Evolutionary conservation across 2,888 invertebrate species (phyloP), one percentile per base, ranked within the genome.

Genomic region (Camptogramma bilineatum): DNA sequence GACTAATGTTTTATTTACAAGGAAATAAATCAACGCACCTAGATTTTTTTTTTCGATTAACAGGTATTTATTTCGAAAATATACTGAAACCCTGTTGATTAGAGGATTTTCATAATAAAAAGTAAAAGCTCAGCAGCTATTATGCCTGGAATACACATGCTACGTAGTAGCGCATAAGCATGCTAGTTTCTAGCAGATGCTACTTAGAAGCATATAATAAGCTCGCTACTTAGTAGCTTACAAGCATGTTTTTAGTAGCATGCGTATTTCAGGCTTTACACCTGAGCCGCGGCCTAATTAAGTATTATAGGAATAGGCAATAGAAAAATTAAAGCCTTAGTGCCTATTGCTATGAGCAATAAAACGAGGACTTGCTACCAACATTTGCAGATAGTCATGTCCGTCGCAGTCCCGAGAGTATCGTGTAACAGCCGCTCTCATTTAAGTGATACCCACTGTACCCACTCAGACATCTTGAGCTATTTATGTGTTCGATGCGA

Each of bases 371-470:
- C 34, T 61, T 73, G 73, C 66, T 61, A 28, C 59, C 63, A 63
- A 57, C 52, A 53, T 47, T 64, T 68, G 46, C 62, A 68, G 73
- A 76, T 75, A 73, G 72, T 73, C 61, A 58, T 34, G 53, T 62
- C 58, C 34, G 39, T 64, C 34, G 59, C 55, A 70, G 67, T 70
- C 73, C 71, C 70, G 73, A 69, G 73, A 69, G 74, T 78, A 81
- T 80, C 77, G 73, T 71, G 66, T 77, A 75, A 73, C 76, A 70
- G 73, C 72, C 74, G 72, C 70, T 73, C 76, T 73, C 73, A 74
- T 76, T 79, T 75, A 77, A 76, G 68, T 68, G 58, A 66, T 77
- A 72, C 56, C 72, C 71, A 70, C 66, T 46, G 52, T 48, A 56
- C 31, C 31, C 68, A 62, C 59, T 54, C 51, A 68, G 71, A 70